Evolutionary conservation across 2,113 vertebrate species (phyloP).

Genomic region (Phylloscopus whistleri): DNA sequence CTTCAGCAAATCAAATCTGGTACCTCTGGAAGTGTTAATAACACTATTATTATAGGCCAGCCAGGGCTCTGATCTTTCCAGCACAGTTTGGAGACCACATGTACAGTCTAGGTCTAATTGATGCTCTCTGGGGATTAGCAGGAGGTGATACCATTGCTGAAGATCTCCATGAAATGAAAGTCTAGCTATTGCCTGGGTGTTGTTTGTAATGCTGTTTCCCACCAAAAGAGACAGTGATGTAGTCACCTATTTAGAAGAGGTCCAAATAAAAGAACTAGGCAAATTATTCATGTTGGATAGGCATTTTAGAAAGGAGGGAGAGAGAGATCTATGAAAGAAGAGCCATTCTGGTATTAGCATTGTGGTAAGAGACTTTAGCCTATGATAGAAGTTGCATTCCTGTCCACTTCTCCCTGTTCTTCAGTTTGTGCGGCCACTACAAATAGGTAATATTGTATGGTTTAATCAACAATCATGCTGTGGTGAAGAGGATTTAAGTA

Average conservation of each 20-base stretch:
- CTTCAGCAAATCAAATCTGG: not conserved
- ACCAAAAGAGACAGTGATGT: not conserved
- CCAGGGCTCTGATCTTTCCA: not conserved
- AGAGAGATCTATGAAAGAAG: not conserved
- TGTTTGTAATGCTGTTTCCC: not conserved
- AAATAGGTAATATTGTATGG: not conserved
- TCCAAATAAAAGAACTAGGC: not conserved
- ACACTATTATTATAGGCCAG: not conserved
- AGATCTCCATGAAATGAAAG: not conserved
- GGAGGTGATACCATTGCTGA: not conserved
- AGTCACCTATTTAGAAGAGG: not conserved
- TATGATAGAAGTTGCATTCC: accelerated
- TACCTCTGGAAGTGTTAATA: not conserved
- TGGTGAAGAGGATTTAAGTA: not conserved
- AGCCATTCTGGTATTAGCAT: not conserved
- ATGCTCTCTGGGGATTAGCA: not conserved
- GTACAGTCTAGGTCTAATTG: not conserved
- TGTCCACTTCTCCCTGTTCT: not conserved
- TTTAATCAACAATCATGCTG: not conserved
- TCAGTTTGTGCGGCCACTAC: not conserved
- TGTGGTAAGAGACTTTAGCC: not conserved
- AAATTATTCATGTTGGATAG: not conserved
- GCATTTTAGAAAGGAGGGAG: not conserved
- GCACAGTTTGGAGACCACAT: not conserved
- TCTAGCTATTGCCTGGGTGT: not conserved